Evolutionary conservation across 1,140 invertebrate species (phyloP).

Genomic region (Phocides pigmalion): DNA sequence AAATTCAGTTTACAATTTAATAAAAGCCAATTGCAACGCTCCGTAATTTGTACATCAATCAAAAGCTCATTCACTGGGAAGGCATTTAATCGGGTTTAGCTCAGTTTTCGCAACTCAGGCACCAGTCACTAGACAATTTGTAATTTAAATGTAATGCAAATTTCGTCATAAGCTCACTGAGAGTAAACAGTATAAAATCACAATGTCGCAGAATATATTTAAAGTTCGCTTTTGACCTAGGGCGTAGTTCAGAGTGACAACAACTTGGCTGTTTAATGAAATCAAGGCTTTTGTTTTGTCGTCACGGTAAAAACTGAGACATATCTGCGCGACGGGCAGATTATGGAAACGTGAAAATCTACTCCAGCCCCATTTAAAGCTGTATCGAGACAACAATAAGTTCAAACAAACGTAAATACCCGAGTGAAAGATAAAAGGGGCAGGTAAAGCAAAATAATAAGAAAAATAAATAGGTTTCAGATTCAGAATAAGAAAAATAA

Average conservation of each 20-base stretch:
- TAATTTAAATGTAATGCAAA: conserved; percentile 35
- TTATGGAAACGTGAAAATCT: conserved; percentile 19
- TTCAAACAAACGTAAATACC: not conserved
- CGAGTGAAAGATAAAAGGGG: not conserved
- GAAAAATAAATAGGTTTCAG: too few species aligned
- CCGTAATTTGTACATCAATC: too few species aligned
- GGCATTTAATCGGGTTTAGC: conserved; percentile 13
- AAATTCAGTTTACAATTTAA: too few species aligned
- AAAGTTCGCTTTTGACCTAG: not conserved
- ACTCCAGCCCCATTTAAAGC: conserved; percentile 40
- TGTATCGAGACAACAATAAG: conserved; percentile 29
- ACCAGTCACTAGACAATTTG: conserved; percentile 21
- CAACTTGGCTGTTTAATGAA: not conserved
- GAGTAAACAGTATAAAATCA: conserved; percentile 12
- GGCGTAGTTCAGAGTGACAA: not conserved
- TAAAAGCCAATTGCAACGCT: too few species aligned
- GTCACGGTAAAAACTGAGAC: too few species aligned
- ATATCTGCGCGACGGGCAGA: too few species aligned
- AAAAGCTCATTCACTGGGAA: conserved; percentile 1
- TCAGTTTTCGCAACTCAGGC: conserved; percentile 19
- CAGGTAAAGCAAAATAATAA: not conserved
- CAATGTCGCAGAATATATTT: conserved; percentile 14
- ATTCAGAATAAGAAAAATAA: too few species aligned
- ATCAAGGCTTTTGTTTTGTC: not conserved
- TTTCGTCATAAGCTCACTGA: conserved; percentile 17